Base-by-base conservation (phyloP, 2,113 vertebrate genomes). In the Cyanoramphus novaezelandiae region DNA sequence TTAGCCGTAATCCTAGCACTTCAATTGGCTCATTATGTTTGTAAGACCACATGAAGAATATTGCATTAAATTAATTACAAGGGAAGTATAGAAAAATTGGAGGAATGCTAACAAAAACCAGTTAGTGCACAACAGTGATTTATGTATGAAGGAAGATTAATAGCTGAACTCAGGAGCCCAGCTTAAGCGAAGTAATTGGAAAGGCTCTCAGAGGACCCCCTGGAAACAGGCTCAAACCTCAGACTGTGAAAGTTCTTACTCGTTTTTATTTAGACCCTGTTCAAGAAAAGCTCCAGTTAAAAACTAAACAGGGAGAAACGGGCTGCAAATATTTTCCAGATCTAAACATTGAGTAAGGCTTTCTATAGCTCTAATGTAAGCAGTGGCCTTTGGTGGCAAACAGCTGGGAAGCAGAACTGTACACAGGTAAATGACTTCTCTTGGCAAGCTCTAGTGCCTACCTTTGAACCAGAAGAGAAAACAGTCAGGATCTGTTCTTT, bases 151-250 rank as follows among this genome's bases (percentile, higher is more conserved):
- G 74, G 53, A 85, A 91, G 90, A 92, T 91, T 89, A 87, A 85
- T 72, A 94, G 57, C 67, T 85, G 65, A 95, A 92, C 35, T 92
- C 62, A 69, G 78, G 49, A 93, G 15, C 74, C 33, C 49, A 72
- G 67, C 65, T 92, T 74, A 95, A 91, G 84, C 49, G 53, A 95
- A 96, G 76, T 95, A 87, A 90, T 59, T 91, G 74, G 67, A 92
- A 90, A 92, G 19, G 24, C 29, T 93, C 83, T 82, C 86, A 87
- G 83, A 93, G 69, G 91, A 82, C 69, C 35, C 44, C 37, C 57
- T 82, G 74, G 62, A 82, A 93, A 90, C 29, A 44, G 63, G 57
- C 84, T 91, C 70, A 84, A 23, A 83, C 7, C 80, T 87, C 68
- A 87, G 52, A 76, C 57, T 41, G 24, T 82, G 62, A 67, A 94